Percentiles rank a stretch among this genome's conserved stretches.
Evolutionary conservation across 2,797 vertebrate species (phyloP).

Genomic region (Coendou prehensilis): DNA sequence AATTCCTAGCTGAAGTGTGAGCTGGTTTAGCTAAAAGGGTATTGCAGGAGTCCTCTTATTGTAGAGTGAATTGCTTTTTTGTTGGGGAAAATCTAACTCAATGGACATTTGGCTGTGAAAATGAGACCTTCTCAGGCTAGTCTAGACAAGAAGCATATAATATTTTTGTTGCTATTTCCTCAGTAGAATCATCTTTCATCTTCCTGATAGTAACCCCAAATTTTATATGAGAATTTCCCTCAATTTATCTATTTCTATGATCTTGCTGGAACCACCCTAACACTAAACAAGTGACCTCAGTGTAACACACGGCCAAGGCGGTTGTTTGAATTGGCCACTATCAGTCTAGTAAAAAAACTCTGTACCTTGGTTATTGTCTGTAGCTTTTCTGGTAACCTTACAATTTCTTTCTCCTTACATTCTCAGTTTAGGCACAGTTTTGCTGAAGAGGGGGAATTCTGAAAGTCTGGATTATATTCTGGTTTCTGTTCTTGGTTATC

Average conservation of each 20-base stretch:
- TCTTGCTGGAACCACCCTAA: fast-evolving
- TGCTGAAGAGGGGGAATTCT: background rate
- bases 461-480: background rate
- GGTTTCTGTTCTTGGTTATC: background rate
- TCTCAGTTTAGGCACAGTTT: background rate
- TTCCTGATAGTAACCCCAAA: background rate
- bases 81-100: background rate
- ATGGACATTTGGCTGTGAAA: background rate
- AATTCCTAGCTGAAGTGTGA: background rate
- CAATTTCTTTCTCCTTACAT: background rate
- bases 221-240: background rate
- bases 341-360: background rate
- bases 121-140: background rate
- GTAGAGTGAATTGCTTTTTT: background rate
- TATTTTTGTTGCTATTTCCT: background rate
- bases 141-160: background rate
- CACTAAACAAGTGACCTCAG: background rate
- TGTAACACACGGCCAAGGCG: fast-evolving
- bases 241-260: background rate
- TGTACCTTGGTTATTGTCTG: fast-evolving
- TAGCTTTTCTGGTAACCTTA: fast-evolving
- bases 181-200: background rate
- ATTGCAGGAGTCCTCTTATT: background rate
- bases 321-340: background rate
- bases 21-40: background rate